Conservation (phyloP, 2,888 invertebrate genomes). For the Rhabditophanes sp. region DNA sequence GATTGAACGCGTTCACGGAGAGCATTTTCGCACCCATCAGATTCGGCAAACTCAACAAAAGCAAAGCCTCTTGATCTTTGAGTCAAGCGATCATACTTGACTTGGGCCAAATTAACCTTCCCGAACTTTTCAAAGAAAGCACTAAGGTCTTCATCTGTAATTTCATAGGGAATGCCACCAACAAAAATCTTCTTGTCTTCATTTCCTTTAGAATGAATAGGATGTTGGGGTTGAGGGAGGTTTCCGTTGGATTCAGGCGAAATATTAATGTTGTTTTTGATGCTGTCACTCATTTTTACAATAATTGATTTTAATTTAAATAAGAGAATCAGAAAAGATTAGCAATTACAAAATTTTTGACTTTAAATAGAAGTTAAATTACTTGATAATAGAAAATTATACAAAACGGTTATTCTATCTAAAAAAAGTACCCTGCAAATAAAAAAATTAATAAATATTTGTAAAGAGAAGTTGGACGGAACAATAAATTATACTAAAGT, state of each 20-base stretch:
- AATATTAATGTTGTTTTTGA: neutral
- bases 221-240: neutral
- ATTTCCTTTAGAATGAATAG: neutral
- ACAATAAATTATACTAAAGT: no score
- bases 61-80: conserved; percentile 44
- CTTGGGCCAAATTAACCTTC: conserved; percentile 31
- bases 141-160: conserved; percentile 39
- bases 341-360: conserved; percentile 2
- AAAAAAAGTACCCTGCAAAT: no score
- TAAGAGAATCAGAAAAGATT: neutral
- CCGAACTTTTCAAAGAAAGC: conserved; percentile 40
- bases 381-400: no score
- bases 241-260: neutral
- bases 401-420: no score
- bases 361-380: no score
- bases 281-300: no score
- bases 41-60: conserved; percentile 42
- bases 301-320: no score
- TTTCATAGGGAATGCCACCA: conserved; percentile 43
- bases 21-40: conserved; percentile 37
- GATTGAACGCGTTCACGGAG: conserved; percentile 33
- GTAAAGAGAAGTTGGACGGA: no score
- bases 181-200: conserved; percentile 43
- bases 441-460: no score
- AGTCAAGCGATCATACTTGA: conserved; percentile 43